phyloP scores from a whole-genome alignment of 2,113 vertebrate genomes.

The Panthera tigris region DNA sequence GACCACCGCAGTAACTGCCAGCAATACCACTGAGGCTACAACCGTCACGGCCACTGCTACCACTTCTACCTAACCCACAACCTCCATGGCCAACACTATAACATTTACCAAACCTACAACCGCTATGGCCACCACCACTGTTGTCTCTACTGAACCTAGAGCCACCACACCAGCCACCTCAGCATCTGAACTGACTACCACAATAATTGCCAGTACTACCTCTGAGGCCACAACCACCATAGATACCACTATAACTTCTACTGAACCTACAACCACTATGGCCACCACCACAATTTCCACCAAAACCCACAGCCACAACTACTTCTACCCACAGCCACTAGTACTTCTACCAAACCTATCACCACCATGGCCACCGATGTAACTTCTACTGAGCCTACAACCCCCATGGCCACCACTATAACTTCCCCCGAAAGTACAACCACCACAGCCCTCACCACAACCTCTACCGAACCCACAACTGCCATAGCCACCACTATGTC shows the following conservation, averaged over 20 bases:
- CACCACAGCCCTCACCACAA: background rate
- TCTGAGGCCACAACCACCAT: background rate
- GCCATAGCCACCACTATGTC: accelerated
- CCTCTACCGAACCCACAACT: background rate
- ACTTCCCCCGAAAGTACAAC: background rate
- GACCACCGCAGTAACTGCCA: no score
- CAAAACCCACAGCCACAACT: background rate
- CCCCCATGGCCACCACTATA: accelerated
- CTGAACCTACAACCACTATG: accelerated
- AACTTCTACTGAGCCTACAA: background rate
- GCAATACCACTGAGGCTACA: background rate
- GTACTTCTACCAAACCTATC: background rate
- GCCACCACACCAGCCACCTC: background rate
- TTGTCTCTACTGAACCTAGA: background rate
- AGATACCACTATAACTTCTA: no score
- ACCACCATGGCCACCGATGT: background rate
- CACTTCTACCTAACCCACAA: background rate
- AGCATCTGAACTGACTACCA: background rate
- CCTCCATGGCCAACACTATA: accelerated
- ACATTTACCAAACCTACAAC: background rate
- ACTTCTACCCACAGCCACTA: no score
- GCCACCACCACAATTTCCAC: accelerated
- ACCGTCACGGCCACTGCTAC: background rate
- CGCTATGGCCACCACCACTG: accelerated
- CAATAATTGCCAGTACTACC: background rate